Percentiles rank a stretch among this genome's conserved stretches.
phyloP scores from a whole-genome alignment of 2,888 invertebrate species.

The Callimorpha dominula region DNA sequence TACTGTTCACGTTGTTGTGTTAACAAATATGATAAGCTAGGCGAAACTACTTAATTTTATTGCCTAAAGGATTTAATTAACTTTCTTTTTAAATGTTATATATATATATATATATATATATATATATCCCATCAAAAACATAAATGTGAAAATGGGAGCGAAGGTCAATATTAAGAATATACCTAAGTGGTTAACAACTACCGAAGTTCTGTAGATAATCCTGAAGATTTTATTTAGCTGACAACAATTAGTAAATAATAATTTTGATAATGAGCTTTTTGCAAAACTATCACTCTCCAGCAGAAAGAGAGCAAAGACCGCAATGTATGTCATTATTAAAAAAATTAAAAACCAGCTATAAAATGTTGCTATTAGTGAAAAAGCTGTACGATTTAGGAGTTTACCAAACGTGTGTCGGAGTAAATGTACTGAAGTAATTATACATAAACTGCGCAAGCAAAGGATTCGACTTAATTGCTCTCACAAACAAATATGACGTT shows the following conservation, averaged over 20 bases:
- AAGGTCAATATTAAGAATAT: too few relatives aligned
- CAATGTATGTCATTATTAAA: neutral
- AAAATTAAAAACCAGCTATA: neutral
- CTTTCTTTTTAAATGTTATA: too few relatives aligned
- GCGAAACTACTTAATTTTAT: too few relatives aligned
- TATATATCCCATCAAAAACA: too few relatives aligned
- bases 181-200: too few relatives aligned
- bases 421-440: slow-evolving; percentile 16
- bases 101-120: too few relatives aligned
- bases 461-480: slow-evolving; percentile 51
- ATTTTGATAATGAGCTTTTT: neutral
- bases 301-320: neutral
- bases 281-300: neutral
- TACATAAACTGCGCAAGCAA: slow-evolving; percentile 25
- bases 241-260: neutral
- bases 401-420: slow-evolving; percentile 15
- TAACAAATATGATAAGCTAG: neutral
- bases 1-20: neutral
- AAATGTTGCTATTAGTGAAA: slow-evolving; percentile 1
- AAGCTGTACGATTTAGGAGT: slow-evolving; percentile 1
- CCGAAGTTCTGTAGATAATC: too few relatives aligned
- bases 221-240: too few relatives aligned
- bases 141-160: too few relatives aligned
- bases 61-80: too few relatives aligned
- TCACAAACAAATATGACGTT: slow-evolving; percentile 40